Conservation (phyloP, 2,113 vertebrate genomes). For the Oncorhynchus gorbuscha region DNA sequence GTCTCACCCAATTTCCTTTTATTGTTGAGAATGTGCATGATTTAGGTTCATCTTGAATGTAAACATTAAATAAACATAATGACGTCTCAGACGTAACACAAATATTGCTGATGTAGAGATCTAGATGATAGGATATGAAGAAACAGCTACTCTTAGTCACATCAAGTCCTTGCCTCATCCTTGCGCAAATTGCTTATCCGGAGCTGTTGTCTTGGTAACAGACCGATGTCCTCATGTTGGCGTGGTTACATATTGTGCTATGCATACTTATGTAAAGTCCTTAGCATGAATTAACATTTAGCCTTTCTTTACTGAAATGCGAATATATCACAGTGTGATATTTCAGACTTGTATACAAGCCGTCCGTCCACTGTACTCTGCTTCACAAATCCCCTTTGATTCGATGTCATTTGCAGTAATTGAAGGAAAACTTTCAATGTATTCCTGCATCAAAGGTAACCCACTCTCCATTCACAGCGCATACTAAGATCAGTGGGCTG, state of each 20-base stretch:
- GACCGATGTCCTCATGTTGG: constrained; percentile 6
- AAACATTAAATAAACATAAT: constrained; percentile 39
- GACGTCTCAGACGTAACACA: neutral
- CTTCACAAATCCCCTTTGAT: neutral
- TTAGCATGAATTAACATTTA: neutral
- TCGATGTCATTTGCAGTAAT: neutral
- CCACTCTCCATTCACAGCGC: constrained; percentile 2
- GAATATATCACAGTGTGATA: neutral
- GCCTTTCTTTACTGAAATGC: neutral
- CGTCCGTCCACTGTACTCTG: constrained; percentile 2
- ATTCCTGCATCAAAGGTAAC: neutral
- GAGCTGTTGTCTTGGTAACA: constrained; percentile 26
- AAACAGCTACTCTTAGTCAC: neutral
- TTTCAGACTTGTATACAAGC: neutral
- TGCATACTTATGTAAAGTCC: neutral
- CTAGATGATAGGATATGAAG: no score
- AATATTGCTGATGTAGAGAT: no score
- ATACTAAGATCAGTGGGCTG: neutral
- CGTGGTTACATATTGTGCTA: neutral
- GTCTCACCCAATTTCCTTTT: neutral
- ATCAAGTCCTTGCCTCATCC: constrained; percentile 11
- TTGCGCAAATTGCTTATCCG: neutral
- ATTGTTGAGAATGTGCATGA: neutral
- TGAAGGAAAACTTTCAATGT: neutral
- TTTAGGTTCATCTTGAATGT: constrained; percentile 13